These are phyloP conservation scores for Cheilosia pagana DNA, from an alignment of 2,888 invertebrate genomes.

Conservation along the genomic window DNA sequence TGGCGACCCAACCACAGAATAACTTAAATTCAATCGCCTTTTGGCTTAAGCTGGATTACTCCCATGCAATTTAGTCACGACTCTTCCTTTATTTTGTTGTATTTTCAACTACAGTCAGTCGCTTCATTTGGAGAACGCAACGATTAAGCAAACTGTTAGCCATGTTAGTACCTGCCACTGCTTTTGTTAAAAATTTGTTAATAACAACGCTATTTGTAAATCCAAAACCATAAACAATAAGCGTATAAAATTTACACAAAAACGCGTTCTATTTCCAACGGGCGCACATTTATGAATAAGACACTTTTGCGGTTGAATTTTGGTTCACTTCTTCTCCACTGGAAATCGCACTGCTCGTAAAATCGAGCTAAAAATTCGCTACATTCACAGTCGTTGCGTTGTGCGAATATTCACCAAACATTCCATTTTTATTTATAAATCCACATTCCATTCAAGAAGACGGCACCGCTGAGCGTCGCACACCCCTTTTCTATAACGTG, in stretches of 20 bases:
- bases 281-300: background rate
- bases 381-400: slow-evolving; percentile 20
- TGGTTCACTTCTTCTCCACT: slow-evolving; percentile 32
- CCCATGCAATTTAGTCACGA: no score
- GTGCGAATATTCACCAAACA: slow-evolving; percentile 37
- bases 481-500: slow-evolving; percentile 3
- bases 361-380: slow-evolving; percentile 43
- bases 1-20: no score
- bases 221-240: slow-evolving; percentile 1
- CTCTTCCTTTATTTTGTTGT: no score
- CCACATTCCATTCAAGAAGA: slow-evolving; percentile 61
- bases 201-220: no score
- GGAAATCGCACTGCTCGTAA: slow-evolving; percentile 14
- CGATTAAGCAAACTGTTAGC: no score
- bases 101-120: no score
- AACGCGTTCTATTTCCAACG: slow-evolving; percentile 8
- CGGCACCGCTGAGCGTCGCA: slow-evolving; percentile 13
- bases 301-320: slow-evolving; percentile 22
- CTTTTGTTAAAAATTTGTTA: background rate
- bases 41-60: no score
- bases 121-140: no score
- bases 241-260: background rate
- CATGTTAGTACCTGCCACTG: no score
- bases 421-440: slow-evolving; percentile 68
- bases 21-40: no score